Evolutionary conservation across 2,888 invertebrate species (phyloP).

Genomic region (Drosophila subsilvestris): DNA sequence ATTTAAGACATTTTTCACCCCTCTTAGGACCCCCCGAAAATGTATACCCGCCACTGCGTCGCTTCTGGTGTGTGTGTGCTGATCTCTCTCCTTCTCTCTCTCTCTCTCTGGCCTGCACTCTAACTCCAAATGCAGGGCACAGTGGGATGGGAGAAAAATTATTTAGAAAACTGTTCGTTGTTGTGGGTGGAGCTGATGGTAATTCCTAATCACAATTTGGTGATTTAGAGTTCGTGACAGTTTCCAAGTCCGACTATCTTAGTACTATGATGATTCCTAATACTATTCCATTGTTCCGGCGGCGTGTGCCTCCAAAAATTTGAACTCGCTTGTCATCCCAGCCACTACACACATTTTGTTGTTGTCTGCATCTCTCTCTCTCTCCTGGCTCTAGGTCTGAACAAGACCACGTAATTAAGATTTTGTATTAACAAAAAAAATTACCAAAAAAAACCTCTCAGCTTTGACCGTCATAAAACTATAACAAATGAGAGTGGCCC

Average conservation of each 20-base stretch:
- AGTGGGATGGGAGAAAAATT: conserved; percentile 18
- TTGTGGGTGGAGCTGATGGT: background rate
- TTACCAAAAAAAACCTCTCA: conserved; percentile 41
- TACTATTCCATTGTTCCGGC: conserved; percentile 18
- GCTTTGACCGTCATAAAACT: conserved; percentile 43
- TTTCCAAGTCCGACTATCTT: too few relatives aligned
- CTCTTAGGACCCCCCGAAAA: conserved; percentile 9
- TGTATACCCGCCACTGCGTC: conserved; percentile 34
- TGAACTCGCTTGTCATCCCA: conserved; percentile 32
- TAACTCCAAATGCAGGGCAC: conserved; percentile 29
- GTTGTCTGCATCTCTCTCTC: conserved; percentile 9
- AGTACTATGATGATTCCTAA: too few relatives aligned
- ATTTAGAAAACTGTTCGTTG: background rate
- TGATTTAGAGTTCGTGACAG: too few relatives aligned
- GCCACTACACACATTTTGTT: conserved; percentile 10
- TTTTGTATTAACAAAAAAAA: conserved; percentile 49
- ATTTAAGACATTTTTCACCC: background rate
- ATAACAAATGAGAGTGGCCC: conserved; percentile 60
- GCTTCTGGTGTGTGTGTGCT: conserved; percentile 14
- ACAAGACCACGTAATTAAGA: conserved; percentile 67
- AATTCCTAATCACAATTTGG: too few relatives aligned
- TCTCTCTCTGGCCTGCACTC: conserved; percentile 23
- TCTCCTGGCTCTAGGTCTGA: conserved; percentile 4
- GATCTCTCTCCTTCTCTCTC: conserved; percentile 11
- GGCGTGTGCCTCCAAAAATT: conserved; percentile 26